Evolutionary conservation across 2,888 invertebrate genomes (phyloP), one percentile per base, ranked within the genome.

Genomic region (Meganola albula): DNA sequence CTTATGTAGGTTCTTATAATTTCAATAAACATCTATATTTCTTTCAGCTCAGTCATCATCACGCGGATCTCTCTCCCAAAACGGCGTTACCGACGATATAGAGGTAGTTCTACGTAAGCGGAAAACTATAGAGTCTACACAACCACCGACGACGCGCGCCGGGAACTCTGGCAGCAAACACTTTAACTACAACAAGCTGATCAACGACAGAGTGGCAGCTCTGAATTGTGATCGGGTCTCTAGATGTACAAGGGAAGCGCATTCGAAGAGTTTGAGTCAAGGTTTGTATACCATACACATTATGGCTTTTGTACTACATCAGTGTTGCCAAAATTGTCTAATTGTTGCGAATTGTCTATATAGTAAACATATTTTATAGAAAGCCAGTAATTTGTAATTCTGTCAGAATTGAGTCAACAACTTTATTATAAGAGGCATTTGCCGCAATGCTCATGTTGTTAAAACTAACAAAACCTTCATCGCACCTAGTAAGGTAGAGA

Each of bases 111-210:
- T 77, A 1, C 72, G 84, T 9, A 79, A 77, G 51, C 75, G 84
- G 0, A 75, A 77, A 10, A 85, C 86, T 1, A 78, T 80, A 13
- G 87, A 87, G 48, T 76, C 86, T 0, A 72, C 74, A 0, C 87
- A 87, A 42, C 69, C 83, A 9, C 45, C 69, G 1, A 64, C 65
- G 1, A 75, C 82, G 1, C 72, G 83, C 27, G 72, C 64, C 0
- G 76, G 74, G 7, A 77, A 75, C 58, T 58, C 66, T 0, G 76
- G 76, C 39, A 83, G 72, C 63, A 91, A 93, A 54, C 94, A 95
- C 63, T 95, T 94, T 62, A 90, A 92, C 58, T 96, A 97, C 63
- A 92, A 91, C 52, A 95, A 95, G 63, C 84, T 97, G 12, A 88
- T 90, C 34, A 95, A 96, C 63, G 95, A 96, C 47, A 65, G 80